Evolutionary conservation across 2,888 invertebrate genomes (phyloP).

Genomic region (Acleris sparsana): DNA sequence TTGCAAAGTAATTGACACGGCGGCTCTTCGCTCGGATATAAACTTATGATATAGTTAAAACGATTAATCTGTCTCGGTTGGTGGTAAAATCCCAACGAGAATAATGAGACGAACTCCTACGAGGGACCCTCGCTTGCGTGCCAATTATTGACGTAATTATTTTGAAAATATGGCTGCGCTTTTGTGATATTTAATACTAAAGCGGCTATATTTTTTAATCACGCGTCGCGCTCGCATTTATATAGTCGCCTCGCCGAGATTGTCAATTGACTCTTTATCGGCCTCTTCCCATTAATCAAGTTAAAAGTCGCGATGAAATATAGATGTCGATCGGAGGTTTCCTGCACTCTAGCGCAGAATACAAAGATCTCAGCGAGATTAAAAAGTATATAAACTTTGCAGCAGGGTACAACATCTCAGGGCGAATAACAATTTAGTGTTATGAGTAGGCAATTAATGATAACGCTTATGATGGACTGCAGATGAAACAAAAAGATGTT

Average conservation of each 20-base stretch:
- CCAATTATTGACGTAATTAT: slow-evolving; percentile 83
- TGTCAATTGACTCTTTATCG: slow-evolving; percentile 72
- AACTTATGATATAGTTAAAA: slow-evolving; percentile 80
- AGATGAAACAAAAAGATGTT: slow-evolving; percentile 35
- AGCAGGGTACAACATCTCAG: not conserved
- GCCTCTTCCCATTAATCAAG: slow-evolving; percentile 48
- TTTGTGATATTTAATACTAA: slow-evolving; percentile 75
- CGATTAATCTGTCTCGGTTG: slow-evolving; percentile 81
- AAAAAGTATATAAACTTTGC: slow-evolving; percentile 23
- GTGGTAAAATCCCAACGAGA: slow-evolving; percentile 76
- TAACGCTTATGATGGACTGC: slow-evolving; percentile 25
- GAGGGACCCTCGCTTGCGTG: slow-evolving; percentile 67
- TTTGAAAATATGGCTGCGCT: slow-evolving; percentile 77
- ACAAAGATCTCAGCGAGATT: slow-evolving; percentile 38
- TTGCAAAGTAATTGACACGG: slow-evolving; percentile 77
- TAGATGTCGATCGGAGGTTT: slow-evolving; percentile 25
- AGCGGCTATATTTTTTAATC: slow-evolving; percentile 74
- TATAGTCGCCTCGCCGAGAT: slow-evolving; percentile 60
- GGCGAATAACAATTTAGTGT: slow-evolving; percentile 20
- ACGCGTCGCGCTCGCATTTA: slow-evolving; percentile 58
- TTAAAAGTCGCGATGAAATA: slow-evolving; percentile 43
- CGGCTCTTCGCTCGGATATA: slow-evolving; percentile 63
- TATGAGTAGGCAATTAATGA: slow-evolving; percentile 32
- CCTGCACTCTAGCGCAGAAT: slow-evolving; percentile 11
- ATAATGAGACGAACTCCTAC: slow-evolving; percentile 74